Evolutionary conservation across 2,888 invertebrate species (phyloP).

Genomic region (Agrotis exclamationis): DNA sequence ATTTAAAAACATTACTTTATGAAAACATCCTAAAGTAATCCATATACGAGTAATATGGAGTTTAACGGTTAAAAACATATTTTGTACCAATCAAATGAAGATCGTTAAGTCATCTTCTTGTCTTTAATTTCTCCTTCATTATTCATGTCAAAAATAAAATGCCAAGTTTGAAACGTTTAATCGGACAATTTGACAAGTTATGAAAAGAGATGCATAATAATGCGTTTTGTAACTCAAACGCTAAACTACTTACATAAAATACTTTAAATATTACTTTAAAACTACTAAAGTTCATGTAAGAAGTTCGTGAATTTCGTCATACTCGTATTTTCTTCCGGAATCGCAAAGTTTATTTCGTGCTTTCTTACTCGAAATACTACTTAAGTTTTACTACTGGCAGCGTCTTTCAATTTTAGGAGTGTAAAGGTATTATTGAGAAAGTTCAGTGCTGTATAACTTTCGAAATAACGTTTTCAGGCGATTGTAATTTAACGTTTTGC

Average conservation of each 20-base stretch:
- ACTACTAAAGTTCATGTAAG: constrained; percentile 30
- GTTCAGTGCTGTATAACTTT: constrained; percentile 26
- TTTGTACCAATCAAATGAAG: too few relatives aligned
- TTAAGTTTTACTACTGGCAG: constrained; percentile 39
- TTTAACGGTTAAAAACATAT: too few relatives aligned
- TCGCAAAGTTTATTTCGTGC: constrained; percentile 50
- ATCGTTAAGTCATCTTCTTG: too few relatives aligned
- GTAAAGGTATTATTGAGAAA: constrained; percentile 35
- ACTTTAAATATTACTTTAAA: constrained; percentile 32
- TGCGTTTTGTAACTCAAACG: too few relatives aligned
- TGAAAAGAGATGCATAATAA: too few relatives aligned
- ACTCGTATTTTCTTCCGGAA: constrained; percentile 39
- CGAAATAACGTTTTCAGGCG: constrained; percentile 9
- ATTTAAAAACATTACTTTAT: too few relatives aligned
- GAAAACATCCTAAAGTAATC: too few relatives aligned
- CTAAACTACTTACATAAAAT: constrained; percentile 5
- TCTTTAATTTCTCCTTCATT: too few relatives aligned
- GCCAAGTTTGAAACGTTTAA: too few relatives aligned
- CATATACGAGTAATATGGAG: too few relatives aligned
- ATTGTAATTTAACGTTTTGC: constrained; percentile 5
- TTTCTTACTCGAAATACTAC: constrained; percentile 39
- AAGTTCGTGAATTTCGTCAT: constrained; percentile 36
- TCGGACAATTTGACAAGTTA: too few relatives aligned
- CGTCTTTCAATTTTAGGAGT: constrained; percentile 30
- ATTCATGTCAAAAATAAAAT: too few relatives aligned